Conservation (phyloP, 2,113 vertebrate genomes). For the Cynocephalus volans region DNA sequence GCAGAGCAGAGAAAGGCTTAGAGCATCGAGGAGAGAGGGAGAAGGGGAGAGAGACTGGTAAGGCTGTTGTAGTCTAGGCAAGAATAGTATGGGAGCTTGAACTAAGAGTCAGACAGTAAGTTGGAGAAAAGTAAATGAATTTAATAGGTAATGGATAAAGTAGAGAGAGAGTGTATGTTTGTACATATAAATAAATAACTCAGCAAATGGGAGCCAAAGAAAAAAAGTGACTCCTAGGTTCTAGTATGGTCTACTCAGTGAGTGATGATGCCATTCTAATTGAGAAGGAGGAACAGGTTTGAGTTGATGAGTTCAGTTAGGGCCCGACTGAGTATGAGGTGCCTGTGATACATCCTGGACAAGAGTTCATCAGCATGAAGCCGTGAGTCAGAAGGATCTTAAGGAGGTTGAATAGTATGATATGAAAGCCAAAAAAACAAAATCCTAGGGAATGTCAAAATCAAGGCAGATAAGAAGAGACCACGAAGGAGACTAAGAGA, state of each 20-base stretch:
- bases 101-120: neutral
- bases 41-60: neutral
- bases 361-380: neutral
- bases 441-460: slow-evolving; percentile 17
- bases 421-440: neutral
- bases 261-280: neutral
- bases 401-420: neutral
- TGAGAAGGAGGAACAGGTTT: neutral
- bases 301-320: neutral
- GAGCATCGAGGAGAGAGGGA: neutral
- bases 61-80: neutral
- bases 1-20: neutral
- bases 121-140: neutral
- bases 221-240: neutral
- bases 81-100: neutral
- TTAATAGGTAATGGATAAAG: neutral
- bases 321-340: neutral
- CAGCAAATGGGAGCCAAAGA: neutral
- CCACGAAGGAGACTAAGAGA: neutral
- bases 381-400: neutral
- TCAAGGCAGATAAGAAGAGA: neutral
- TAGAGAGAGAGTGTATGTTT: neutral
- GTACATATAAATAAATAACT: neutral
- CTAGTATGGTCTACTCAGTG: neutral
- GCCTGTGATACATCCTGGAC: neutral